These are phyloP conservation scores for Empidonax traillii DNA, from an alignment of 2,113 vertebrate species.

Conservation along the genomic window DNA sequence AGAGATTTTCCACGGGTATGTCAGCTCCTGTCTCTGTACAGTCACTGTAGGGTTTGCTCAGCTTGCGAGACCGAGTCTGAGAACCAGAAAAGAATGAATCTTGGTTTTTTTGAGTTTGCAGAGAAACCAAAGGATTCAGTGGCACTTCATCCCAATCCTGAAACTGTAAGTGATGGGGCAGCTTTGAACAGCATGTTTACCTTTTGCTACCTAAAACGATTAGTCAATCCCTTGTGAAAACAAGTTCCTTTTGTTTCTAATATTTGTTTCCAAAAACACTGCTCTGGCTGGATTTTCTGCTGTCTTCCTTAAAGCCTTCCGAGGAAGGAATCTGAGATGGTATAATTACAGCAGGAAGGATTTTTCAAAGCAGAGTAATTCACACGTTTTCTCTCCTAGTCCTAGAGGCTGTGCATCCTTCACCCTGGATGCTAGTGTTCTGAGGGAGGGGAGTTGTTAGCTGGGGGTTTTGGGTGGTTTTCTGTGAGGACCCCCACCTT, in stretches of 20 bases:
- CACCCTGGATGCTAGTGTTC: not conserved
- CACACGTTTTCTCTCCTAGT: not conserved
- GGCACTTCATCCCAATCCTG: not conserved
- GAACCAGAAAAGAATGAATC: not conserved
- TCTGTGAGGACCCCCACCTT: not conserved
- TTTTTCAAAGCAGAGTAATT: not conserved
- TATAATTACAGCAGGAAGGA: not conserved
- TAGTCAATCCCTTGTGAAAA: not conserved
- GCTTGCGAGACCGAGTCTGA: constrained; percentile 78
- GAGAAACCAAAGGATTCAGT: not conserved
- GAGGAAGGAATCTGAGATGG: not conserved
- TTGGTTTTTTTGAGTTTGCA: not conserved
- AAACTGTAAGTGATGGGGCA: not conserved
- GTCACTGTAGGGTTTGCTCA: constrained; percentile 80
- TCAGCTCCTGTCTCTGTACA: constrained; percentile 76
- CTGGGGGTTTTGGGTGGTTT: not conserved
- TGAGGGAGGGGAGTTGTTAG: not conserved
- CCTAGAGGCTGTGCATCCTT: not conserved
- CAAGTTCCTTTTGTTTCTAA: not conserved
- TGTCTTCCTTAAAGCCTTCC: not conserved
- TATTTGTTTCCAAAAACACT: not conserved
- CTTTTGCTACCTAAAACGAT: not conserved
- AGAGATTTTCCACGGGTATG: constrained; percentile 74
- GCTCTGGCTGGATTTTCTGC: not conserved
- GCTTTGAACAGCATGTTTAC: not conserved